Base-by-base conservation (phyloP, 2,888 invertebrate species). In the Bruchidius siliquastri region DNA sequence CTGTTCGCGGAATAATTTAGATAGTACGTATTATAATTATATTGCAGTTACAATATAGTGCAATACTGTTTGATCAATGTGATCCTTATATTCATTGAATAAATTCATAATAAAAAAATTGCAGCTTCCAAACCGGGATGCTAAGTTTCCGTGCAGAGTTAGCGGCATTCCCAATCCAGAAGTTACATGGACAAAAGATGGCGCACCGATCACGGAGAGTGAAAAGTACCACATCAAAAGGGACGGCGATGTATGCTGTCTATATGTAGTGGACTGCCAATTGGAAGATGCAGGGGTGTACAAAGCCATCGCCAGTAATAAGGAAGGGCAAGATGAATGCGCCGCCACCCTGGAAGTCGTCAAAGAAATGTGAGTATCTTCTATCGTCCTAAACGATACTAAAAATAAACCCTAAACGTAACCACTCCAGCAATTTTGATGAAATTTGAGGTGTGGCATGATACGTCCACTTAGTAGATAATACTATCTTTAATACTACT, bases 131-230 rank as follows among this genome's bases (percentile, higher is more conserved):
- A 91, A 90, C 49, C 91, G 92, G 83, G 95, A 95, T 85, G 94
- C 93, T 0, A 96, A 95, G 82, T 94, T 96, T 86, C 90, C 93
- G 0, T 95, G 94, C 0, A 91, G 94, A 0, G 92, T 96, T 0
- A 90, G 89, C 72, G 96, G 96, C 10, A 90, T 95, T 2, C 96
- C 96, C 0, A 88, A 90, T 69, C 97, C 98, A 0, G 94, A 95
- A 13, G 90, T 98, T 21, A 88, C 90, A 0, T 98, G 98, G 98
- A 94, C 91, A 87, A 94, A 93, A 87, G 92, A 96, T 86, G 95
- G 94, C 8, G 88, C 90, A 74, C 92, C 91, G 0, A 89, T 98
- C 21, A 86, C 87, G 0, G 90, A 92, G 76, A 87, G 90, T 0
- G 91, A 92, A 72, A 96, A 95, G 84, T 95, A 93, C 84, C 90